Evolutionary conservation across 2,888 invertebrate species (phyloP), one percentile per base, ranked within the genome.

Genomic region (Malthinus seriepunctatus): DNA sequence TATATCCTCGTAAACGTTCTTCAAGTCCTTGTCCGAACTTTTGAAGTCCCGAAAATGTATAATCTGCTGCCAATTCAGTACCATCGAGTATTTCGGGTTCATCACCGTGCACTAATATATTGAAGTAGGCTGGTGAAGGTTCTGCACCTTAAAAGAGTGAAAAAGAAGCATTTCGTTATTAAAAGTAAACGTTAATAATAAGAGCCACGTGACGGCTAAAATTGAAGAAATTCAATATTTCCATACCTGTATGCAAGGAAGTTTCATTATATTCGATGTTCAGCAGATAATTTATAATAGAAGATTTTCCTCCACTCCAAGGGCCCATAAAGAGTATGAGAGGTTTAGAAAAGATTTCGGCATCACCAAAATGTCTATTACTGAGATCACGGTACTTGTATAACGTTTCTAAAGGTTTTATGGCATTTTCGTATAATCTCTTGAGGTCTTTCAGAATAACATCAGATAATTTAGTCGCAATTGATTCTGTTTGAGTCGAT

Each of bases 231-330:
- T 14, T 10, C 8, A n/a, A 15, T 3, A 10, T 4, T 9, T 11
- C 15, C 66, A 73, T 82, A 94, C 95, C 95, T 77, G 95, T 93
- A 81, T 93, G 86, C 65, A 95, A 80, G 57, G 94, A 88, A 76
- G 89, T 88, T 67, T 88, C 85, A 31, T 88, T 90, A 75, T 91
- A 91, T 77, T 95, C 94, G 65, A 91, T 89, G 61, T 93, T 91
- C 37, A 94, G 85, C 64, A 97, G 82, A 79, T 97, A 96, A 79
- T 97, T 97, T 63, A 96, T 88, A 67, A 95, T 93, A 51, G 94
- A 90, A 1, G 95, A 95, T 81, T 97, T 97, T 63, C 97, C 97
- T 58, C 95, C 95, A 73, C 95, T 95, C 93, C 95, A 96, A 35
- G 96, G 95, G 38, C 97, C 97, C 91, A 96, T 93, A 73, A 96